Evolutionary conservation across 2,888 invertebrate species (phyloP), one percentile per base, ranked within the genome.

Genomic region (Steromphala cineraria): DNA sequence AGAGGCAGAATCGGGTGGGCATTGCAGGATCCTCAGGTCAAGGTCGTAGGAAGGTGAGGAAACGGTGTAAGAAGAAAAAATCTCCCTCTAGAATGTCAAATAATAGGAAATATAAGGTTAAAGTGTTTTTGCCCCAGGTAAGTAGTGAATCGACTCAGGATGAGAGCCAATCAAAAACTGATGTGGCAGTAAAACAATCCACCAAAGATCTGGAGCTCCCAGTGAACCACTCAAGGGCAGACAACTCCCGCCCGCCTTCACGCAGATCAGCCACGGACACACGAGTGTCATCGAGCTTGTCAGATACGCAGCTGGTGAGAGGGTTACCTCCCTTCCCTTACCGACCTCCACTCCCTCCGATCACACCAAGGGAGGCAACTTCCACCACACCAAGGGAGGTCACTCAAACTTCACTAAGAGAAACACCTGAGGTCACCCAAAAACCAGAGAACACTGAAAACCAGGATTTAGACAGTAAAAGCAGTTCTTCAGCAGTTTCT

Each of bases 1-100:
- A 87, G 67, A 87, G 88, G 19, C 74, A 87, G 67, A 76, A 53
- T 21, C 78, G 87, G 28, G 87, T 89, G 67, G 88, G 88, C 67
- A 85, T 84, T 52, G 84, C 83, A 10, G 87, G 82, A 75, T 36
- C 55, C 40, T 28, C 53, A n/a, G 80, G 82, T 77, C 36, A 36
- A 36, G 19, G 31, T n/a, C 82, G 80, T 67, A 84, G 84, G 40
- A 88, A 88, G 84, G 85, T 85, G 80, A 86, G 86, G 81, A 84
- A 83, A 80, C 86, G 81, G 74, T 84, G 81, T 78, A 84, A 80
- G 80, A 79, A 74, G 71, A 71, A 71, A 71, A 71, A 71, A 40
- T 40, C 71, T n/a, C 19, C 71, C 19, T 19, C 17, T 71, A 71
- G 71, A 71, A 31, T 71, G 71, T 19, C 40, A 36, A 71, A 71